Evolutionary conservation across 92 coral and sea anemone species (phyloP).

Genomic region (Siderastrea radians): DNA sequence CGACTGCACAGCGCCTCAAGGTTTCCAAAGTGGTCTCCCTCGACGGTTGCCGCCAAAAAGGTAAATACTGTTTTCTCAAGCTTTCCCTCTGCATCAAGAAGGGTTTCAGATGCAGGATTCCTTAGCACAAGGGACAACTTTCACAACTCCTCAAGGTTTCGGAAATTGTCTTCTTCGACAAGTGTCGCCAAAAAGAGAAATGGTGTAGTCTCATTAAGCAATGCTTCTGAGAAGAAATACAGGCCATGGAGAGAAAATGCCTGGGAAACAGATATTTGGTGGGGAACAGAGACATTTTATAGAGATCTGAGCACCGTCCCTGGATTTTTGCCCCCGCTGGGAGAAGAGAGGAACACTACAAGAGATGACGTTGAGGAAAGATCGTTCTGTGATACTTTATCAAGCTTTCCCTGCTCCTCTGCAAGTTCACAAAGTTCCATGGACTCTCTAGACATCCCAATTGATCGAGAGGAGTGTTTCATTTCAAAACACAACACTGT

Average conservation of each 20-base stretch:
- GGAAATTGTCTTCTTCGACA: not conserved
- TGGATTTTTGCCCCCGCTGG: not conserved
- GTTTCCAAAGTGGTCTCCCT: too few species aligned
- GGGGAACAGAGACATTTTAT: not conserved
- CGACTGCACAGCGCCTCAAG: too few species aligned
- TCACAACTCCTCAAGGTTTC: conserved; percentile 10
- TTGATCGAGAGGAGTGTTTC: not conserved
- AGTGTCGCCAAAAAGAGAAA: not conserved
- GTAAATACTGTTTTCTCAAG: too few species aligned
- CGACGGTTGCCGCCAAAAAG: too few species aligned
- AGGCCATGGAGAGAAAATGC: not conserved
- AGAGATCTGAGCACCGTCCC: not conserved
- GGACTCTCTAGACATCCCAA: not conserved
- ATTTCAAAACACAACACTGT: not conserved
- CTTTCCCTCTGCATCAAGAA: not conserved
- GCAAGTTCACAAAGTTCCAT: not conserved
- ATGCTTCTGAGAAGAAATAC: not conserved
- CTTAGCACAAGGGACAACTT: not conserved
- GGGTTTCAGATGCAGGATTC: conserved; percentile 1
- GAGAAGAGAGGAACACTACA: not conserved
- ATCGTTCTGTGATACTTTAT: not conserved
- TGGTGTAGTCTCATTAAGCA: conserved; percentile 3
- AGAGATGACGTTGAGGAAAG: not conserved
- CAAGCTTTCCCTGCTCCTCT: not conserved
- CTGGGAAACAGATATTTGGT: not conserved